phyloP scores from a whole-genome alignment of 2,888 invertebrate species.

The Agrochola circellaris region DNA sequence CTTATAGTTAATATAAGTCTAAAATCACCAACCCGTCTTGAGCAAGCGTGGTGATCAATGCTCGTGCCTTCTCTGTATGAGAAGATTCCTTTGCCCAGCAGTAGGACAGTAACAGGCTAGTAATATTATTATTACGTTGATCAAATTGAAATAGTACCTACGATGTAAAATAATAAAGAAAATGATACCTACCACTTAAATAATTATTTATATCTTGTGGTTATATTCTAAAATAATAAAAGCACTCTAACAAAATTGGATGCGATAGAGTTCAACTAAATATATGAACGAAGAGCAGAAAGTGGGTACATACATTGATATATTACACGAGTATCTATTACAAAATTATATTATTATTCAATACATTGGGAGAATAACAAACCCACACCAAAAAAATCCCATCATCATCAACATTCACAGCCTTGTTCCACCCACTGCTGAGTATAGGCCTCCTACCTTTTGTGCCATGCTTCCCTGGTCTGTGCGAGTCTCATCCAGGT shows the following conservation, averaged over 20 bases:
- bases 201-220: conserved; percentile 29
- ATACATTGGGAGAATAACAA: neutral
- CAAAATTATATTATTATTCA: neutral
- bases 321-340: neutral
- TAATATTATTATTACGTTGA: no score
- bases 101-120: no score
- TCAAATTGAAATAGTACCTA: neutral
- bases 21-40: no score
- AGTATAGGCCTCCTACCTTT: no score
- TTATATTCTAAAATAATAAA: conserved; percentile 44
- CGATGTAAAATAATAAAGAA: neutral
- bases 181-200: conserved; percentile 13
- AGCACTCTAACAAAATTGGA: conserved; percentile 60
- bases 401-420: no score
- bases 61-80: no score
- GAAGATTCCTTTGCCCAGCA: no score
- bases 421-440: no score
- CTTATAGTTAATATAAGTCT: no score
- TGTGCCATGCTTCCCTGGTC: no score
- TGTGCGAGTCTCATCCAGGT: no score
- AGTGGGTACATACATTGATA: neutral
- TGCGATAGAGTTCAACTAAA: conserved; percentile 16
- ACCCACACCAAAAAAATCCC: neutral
- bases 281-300: neutral
- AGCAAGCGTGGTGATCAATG: no score